These are phyloP conservation scores for Periophthalmus magnuspinnatus DNA, from an alignment of 2,797 vertebrate species.

Conservation along the genomic window DNA sequence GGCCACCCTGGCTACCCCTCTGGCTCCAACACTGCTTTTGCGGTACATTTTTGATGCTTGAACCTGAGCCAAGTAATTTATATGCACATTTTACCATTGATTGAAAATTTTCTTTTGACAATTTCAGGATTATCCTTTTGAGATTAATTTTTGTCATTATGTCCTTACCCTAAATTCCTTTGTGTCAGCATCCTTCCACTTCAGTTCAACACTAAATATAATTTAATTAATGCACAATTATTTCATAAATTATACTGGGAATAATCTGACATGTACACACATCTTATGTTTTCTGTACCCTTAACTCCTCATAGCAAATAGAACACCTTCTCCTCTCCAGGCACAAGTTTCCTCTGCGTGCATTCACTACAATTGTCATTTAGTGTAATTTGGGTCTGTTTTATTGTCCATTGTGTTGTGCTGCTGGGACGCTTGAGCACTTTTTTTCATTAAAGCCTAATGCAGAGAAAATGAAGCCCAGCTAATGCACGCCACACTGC, in stretches of 20 bases:
- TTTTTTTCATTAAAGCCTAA: conserved; percentile 7
- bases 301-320: not conserved
- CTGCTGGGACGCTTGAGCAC: conserved; percentile 1
- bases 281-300: not conserved
- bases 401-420: conserved; percentile 11
- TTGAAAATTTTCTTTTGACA: too few species aligned
- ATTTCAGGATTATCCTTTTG: too few species aligned
- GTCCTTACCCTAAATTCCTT: too few species aligned
- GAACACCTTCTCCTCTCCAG: not conserved
- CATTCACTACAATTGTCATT: conserved; percentile 8
- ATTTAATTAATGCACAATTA: not conserved
- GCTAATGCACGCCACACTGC: conserved; percentile 5
- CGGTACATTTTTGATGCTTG: too few species aligned
- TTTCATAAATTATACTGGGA: not conserved
- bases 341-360: not conserved
- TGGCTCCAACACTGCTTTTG: too few species aligned
- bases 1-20: too few species aligned
- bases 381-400: conserved; percentile 12
- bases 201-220: not conserved
- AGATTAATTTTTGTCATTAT: too few species aligned
- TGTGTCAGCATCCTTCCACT: not conserved
- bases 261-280: not conserved
- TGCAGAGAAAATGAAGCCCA: conserved; percentile 9
- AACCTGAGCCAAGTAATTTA: too few species aligned
- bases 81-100: too few species aligned